These are phyloP conservation scores for Brachyistius frenatus DNA, from an alignment of 2,113 vertebrate genomes.

Conservation along the genomic window DNA sequence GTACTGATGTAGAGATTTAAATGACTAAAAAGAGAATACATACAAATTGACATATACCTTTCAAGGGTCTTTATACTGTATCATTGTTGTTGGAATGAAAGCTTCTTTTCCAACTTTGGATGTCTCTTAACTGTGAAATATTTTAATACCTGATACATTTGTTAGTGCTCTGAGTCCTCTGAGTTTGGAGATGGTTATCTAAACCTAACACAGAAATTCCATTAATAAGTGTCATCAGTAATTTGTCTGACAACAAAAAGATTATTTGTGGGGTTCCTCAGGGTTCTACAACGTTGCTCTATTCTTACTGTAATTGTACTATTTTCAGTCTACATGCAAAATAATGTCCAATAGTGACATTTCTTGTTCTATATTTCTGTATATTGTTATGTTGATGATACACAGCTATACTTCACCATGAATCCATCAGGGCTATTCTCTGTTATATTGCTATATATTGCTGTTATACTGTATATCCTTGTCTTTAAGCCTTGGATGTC, in stretches of 20 bases:
- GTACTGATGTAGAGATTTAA: neutral
- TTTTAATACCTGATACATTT: neutral
- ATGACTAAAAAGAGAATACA: neutral
- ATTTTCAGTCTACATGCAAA: neutral
- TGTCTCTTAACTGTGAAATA: neutral
- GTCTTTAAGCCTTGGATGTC: no score
- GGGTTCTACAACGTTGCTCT: slow-evolving; percentile 2
- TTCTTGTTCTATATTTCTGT: no score
- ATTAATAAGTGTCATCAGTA: neutral
- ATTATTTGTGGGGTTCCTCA: slow-evolving; percentile 7
- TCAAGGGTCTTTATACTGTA: neutral
- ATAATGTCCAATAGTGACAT: neutral
- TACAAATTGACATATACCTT: neutral
- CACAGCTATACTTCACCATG: no score
- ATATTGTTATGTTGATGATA: no score
- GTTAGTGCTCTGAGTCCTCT: neutral
- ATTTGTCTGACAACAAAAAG: neutral
- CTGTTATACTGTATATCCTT: no score
- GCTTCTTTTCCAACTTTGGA: neutral
- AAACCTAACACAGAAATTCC: neutral
- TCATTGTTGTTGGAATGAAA: neutral
- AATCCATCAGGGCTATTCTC: no score
- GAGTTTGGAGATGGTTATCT: no score
- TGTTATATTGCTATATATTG: no score
- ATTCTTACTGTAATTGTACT: neutral